Conservation (phyloP, 2,888 invertebrate genomes). For the Lacanobia wlatinum region DNA sequence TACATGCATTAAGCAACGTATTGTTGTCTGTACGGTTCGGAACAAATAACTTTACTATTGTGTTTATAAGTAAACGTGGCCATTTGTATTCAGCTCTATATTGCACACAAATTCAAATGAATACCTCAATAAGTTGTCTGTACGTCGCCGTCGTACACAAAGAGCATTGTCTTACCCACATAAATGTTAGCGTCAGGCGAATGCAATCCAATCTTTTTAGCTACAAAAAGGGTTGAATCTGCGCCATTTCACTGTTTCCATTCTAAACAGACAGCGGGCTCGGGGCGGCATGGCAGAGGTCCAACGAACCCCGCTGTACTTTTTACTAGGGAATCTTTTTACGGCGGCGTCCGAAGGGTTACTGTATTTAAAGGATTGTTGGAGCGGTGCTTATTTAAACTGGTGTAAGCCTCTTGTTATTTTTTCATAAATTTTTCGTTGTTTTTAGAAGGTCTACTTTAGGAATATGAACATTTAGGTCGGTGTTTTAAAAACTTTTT, state of each 20-base stretch:
- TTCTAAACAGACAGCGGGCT: constrained; percentile 71
- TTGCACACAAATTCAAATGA: constrained; percentile 60
- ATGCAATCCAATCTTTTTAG: constrained; percentile 79
- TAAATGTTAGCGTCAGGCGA: constrained; percentile 73
- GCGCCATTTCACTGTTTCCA: constrained; percentile 72
- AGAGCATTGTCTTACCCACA: constrained; percentile 75
- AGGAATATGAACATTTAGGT: constrained; percentile 61
- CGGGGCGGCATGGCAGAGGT: constrained; percentile 57
- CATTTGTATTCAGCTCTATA: constrained; percentile 61
- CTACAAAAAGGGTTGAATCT: constrained; percentile 74
- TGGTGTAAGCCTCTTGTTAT: constrained; percentile 61
- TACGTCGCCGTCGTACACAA: constrained; percentile 63
- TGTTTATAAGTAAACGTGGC: constrained; percentile 56
- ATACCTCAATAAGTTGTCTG: constrained; percentile 61
- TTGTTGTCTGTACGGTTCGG: constrained; percentile 59
- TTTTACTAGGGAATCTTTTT: constrained; percentile 55
- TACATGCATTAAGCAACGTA: constrained; percentile 50
- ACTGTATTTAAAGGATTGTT: constrained; percentile 70
- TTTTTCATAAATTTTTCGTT: constrained; percentile 61
- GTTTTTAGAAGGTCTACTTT: constrained; percentile 57
- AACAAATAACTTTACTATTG: constrained; percentile 58
- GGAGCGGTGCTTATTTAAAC: constrained; percentile 64
- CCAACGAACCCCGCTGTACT: constrained; percentile 63
- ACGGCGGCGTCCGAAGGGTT: constrained; percentile 63
- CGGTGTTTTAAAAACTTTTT: constrained; percentile 45